Conservation (phyloP, 2,797 vertebrate species). For the Pseudomugil tenellus region DNA sequence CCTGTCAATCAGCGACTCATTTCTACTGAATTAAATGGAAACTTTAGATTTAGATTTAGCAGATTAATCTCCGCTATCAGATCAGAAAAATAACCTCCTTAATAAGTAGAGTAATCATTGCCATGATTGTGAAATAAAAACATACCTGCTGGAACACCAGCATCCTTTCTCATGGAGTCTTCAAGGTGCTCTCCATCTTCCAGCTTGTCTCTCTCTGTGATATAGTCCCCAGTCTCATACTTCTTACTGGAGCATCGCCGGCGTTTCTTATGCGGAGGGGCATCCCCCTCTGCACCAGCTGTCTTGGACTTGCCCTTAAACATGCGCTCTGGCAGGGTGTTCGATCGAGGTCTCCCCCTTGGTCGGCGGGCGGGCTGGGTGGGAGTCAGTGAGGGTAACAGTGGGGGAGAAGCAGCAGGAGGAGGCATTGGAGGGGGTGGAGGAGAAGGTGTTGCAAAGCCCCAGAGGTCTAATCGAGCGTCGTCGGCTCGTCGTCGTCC, state of each 20-base stretch:
- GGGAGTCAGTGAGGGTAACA: conserved; percentile 48
- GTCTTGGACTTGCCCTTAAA: conserved; percentile 80
- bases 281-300: conserved; percentile 69
- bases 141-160: conserved; percentile 69
- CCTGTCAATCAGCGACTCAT: background rate
- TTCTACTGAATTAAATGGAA: conserved; percentile 7
- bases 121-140: background rate
- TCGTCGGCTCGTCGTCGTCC: conserved; percentile 85
- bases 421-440: conserved; percentile 65
- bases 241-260: conserved; percentile 91
- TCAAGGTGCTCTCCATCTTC: conserved; percentile 76
- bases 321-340: conserved; percentile 79
- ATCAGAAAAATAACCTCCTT: background rate
- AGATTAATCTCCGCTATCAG: no score
- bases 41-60: background rate
- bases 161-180: conserved; percentile 49
- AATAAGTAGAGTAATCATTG: background rate
- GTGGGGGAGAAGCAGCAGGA: conserved; percentile 40
- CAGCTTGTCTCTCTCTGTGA: conserved; percentile 90
- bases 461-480: conserved; percentile 85
- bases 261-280: conserved; percentile 87
- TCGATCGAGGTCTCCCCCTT: conserved; percentile 87
- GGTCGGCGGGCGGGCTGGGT: conserved; percentile 76
- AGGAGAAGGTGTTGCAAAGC: conserved; percentile 80
- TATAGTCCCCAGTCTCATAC: conserved; percentile 95